Evolutionary conservation across 2,113 vertebrate species (phyloP), one percentile per base, ranked within the genome.

Genomic region (Prunella himalayana): DNA sequence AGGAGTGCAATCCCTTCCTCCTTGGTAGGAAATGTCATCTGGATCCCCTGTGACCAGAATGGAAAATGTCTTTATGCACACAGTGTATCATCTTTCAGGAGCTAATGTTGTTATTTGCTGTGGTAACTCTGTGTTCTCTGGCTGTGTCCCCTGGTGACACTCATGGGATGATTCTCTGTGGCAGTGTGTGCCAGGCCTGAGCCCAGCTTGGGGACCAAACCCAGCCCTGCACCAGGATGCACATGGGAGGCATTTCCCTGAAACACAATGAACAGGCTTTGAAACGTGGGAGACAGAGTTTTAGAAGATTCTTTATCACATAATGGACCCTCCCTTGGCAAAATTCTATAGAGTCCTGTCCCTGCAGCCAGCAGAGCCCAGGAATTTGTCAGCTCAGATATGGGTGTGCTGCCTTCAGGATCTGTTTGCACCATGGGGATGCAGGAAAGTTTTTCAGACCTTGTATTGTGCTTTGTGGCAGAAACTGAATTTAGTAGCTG

Each of bases 141-240:
- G 9, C 51, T 82, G 7, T 20, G 35, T 14, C 49, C 70, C 86
- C 49, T 24, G 66, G 14, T 23, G 53, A 16, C 85, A 57, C 69
- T 56, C 9, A 4, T 1, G 1, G 11, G 57, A 25, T 44, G 84
- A 41, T n/a, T 82, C 76, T 37, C 31, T 19, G 44, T 21, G 85
- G 30, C 57, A 53, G 41, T 19, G 47, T 0, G 0, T 78, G 77
- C 76, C 77, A 69, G 53, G 65, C n/a, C 65, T 17, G 23, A 70
- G 77, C 76, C 60, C 70, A 56, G 31, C 0, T 1, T 3, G 45
- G 79, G 49, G 41, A 24, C 31, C 37, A 13, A 86, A 27, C 63
- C n/a, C 24, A 76, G 51, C 17, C 7, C 71, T 50, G 37, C 0
- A 0, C 25, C 59, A 13, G 9, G 42, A 44, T 27, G 39, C 45